Percentiles rank a stretch among this genome's conserved stretches.
phyloP scores from a whole-genome alignment of 2,888 invertebrate species.

The Crematogaster levior region DNA sequence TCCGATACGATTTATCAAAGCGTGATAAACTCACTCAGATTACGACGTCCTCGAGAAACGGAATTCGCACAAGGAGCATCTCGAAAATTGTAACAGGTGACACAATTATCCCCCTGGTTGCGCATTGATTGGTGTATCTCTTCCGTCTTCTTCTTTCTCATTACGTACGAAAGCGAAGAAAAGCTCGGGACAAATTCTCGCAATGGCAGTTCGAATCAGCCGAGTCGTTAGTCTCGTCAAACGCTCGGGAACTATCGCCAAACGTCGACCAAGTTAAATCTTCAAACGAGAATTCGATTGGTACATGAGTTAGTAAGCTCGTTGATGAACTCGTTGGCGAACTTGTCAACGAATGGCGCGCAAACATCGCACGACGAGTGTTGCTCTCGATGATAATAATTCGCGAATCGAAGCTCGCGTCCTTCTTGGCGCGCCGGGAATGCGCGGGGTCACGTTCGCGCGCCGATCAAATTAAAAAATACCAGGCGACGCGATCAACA shows the following conservation, averaged over 20 bases:
- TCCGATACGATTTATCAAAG: constrained; percentile 21
- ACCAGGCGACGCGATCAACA: constrained; percentile 45
- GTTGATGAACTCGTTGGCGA: neutral
- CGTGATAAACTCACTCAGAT: constrained; percentile 2
- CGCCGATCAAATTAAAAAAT: constrained; percentile 34
- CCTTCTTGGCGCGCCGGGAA: constrained; percentile 52
- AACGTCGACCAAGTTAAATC: neutral
- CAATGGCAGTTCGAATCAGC: constrained; percentile 3
- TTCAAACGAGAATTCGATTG: neutral
- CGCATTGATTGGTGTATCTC: neutral
- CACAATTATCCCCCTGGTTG: neutral
- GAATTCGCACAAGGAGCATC: neutral
- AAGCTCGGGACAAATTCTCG: neutral
- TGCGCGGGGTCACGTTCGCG: constrained; percentile 52
- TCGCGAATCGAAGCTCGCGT: constrained; percentile 37
- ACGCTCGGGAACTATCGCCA: neutral
- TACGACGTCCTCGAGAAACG: neutral
- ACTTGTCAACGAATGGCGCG: constrained; percentile 38
- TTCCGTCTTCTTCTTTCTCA: neutral
- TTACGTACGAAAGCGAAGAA: neutral
- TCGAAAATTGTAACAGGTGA: constrained; percentile 8
- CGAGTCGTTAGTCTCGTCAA: neutral
- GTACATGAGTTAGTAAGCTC: neutral
- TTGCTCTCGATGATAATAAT: constrained; percentile 34
- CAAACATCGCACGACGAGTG: constrained; percentile 14